Evolutionary conservation across 2,797 vertebrate species (phyloP), one percentile per base, ranked within the genome.

Genomic region (Hoplostethus atlanticus): DNA sequence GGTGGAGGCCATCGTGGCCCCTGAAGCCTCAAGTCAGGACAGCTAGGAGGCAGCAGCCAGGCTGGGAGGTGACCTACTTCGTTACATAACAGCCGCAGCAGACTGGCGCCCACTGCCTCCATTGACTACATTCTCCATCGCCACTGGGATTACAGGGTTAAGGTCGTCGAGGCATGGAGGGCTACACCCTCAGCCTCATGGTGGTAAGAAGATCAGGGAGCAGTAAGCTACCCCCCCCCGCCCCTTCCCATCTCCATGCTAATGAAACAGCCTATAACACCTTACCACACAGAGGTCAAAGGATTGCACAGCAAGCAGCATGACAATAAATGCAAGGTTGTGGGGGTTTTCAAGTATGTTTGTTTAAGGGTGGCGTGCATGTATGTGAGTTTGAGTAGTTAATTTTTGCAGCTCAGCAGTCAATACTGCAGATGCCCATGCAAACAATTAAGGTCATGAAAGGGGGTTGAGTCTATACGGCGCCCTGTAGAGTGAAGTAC

Each of bases 31-130:
- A 80, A 85, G 86, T 81, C 78, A 76, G 74, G 84, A 74, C 81
- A 38, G 75, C 42, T 76, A 89, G 89, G 79, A 89, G 90, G 87
- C 89, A 83, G 68, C 74, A 74, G 80, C 77, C 56, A 56, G 71
- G 68, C 71, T 63, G 83, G 50, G 81, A 81, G 64, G 63, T 89
- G 92, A 93, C 92, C 93, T 91, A 92, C 82, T 93, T 93, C 5
- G 52, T 95, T 93, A 93, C 84, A 76, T 93, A 94, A 94, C 84
- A 79, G 73, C 68, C 74, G 31, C 54, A 64, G 46, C 57, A 66
- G 81, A 74, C 68, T 16, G 57, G 66, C 51, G 68, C 56, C 83
- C 72, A 70, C 51, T 40, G 71, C 72, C 57, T 55, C 87, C 87
- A 89, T 71, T 87, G 83, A 90, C 87, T 85, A 68, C 84, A 73